Evolutionary conservation across 2,888 invertebrate species (phyloP), one percentile per base, ranked within the genome.

Genomic region (Lasioglossum calceatum): DNA sequence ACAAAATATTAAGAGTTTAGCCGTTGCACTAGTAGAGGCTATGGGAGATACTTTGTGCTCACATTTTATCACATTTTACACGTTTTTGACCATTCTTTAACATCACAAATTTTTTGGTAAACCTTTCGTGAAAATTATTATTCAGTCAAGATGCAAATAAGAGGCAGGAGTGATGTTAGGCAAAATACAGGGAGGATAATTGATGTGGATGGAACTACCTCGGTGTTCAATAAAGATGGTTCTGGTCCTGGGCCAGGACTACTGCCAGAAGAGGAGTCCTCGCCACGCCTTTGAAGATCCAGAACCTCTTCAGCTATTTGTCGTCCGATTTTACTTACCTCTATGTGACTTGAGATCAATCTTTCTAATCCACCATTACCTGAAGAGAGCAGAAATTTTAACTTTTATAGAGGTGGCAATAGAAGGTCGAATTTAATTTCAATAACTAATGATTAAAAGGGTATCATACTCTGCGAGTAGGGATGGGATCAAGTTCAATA

Each of bases 311-410:
- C 98, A 0, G 98, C 98, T 92, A 98, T 98, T 94, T 98, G 97
- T 81, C 97, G 96, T 14, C 98, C 98, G 89, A 98, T 98, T 96
- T 98, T 98, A 93, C 98, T 98, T 71, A 98, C 98, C 95, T 98
- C 98, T 81, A 98, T 96, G 91, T 97, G 97, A 84, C 97, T 97
- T 91, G 97, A 97, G 90, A 98, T 97, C 90, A 97, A 95, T 88
- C 96, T 96, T 93, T 97, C 97, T 95, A 97, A 97, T 88, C 96
- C 95, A 86, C 97, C 97, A 87, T 96, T 96, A 87, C 96, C 96
- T 96, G 95, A 27, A 47, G 44, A n/a, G 5, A 71, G n/a, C 23
- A 5, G 3, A 36, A 36, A 36, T 36, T 36, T 36, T 36, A 3
- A 36, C 36, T 36, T 36, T 36, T 36, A 4, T 36, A 36, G 36